A percentile compares a stretch with the other conserved stretches of the same genome.
Evolutionary conservation across 1,140 invertebrate species (phyloP).

Genomic region (Chrysoperla carnea): DNA sequence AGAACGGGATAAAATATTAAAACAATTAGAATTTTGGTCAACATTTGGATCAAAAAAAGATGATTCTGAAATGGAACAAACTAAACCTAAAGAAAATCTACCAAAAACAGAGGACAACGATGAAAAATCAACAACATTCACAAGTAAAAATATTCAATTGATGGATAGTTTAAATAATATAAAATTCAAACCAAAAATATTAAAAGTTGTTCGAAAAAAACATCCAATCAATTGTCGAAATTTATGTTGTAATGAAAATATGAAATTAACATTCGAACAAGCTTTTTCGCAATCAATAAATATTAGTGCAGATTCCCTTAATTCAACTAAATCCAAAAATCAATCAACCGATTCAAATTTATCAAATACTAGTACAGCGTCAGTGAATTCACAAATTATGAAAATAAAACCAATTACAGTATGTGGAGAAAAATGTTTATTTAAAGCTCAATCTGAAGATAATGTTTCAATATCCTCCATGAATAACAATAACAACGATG

Average conservation of each 20-base stretch:
- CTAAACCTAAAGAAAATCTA: constrained; percentile 8
- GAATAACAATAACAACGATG: neutral
- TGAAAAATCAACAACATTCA: constrained; percentile 1
- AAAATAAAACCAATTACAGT: no score
- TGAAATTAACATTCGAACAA: neutral
- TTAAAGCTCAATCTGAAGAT: no score
- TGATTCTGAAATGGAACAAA: constrained; percentile 7
- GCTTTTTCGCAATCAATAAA: neutral
- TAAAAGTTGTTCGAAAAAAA: no score
- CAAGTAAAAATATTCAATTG: constrained; percentile 7
- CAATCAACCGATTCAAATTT: neutral
- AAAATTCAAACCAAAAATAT: neutral
- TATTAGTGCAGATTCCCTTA: neutral
- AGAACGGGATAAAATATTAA: constrained; percentile 29
- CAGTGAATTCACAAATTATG: no score
- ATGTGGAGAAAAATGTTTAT: no score
- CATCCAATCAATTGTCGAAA: neutral
- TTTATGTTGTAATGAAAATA: neutral
- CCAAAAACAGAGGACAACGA: constrained; percentile 3
- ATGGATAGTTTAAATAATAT: constrained; percentile 17
- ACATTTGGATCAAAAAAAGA: constrained; percentile 22
- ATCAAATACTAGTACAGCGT: neutral
- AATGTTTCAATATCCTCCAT: no score
- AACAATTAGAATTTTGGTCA: constrained; percentile 33
- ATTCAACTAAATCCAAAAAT: neutral